Evolutionary conservation across 2,888 invertebrate species (phyloP).

Genomic region (Phytoseiulus persimilis): DNA sequence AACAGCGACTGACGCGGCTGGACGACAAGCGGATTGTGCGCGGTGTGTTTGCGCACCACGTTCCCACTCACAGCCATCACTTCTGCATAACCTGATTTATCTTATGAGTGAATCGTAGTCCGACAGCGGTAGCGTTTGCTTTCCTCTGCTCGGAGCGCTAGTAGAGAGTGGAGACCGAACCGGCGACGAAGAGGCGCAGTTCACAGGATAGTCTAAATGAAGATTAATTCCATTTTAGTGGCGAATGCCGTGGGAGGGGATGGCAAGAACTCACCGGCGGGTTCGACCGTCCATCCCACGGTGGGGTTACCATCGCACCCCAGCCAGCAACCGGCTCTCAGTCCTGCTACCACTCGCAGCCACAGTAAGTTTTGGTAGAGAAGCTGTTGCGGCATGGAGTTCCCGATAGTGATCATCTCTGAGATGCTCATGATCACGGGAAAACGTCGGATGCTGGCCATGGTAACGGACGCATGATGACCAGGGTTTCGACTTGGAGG

Average conservation of each 20-base stretch:
- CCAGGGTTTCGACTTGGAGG: not conserved
- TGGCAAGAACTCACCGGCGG: conserved; percentile 30
- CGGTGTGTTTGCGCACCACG: not conserved
- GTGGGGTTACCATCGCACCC: not conserved
- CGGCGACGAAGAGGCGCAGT: not conserved
- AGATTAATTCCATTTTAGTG: conserved; percentile 18
- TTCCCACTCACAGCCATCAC: not conserved
- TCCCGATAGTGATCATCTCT: not conserved
- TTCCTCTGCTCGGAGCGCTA: not conserved
- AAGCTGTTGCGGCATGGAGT: not conserved
- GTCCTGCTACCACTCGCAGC: conserved; percentile 35
- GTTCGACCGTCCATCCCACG: conserved; percentile 23
- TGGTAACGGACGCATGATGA: not conserved
- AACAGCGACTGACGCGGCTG: not conserved
- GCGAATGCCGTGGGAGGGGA: conserved; percentile 37
- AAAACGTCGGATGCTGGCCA: not conserved
- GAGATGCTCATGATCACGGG: not conserved
- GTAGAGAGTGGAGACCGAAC: not conserved
- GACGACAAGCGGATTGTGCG: not conserved
- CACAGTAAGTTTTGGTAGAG: conserved; percentile 21
- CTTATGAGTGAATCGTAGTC: not conserved
- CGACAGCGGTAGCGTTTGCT: not conserved
- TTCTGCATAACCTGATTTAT: not conserved
- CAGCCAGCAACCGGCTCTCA: conserved; percentile 29
- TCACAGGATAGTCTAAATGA: not conserved